Evolutionary conservation across 2,888 invertebrate species (phyloP).

Genomic region (Drosophila flavopinicola): DNA sequence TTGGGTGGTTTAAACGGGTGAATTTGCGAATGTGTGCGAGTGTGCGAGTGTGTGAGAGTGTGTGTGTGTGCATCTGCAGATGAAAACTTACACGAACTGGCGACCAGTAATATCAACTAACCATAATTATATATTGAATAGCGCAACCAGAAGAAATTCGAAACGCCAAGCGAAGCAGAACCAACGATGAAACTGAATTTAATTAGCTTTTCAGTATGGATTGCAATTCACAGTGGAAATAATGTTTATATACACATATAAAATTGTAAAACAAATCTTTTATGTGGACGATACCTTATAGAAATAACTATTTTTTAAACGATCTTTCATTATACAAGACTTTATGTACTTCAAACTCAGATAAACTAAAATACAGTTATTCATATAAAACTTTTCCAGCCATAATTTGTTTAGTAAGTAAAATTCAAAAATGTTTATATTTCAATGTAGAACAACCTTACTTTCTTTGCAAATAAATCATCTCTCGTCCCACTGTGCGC

Average conservation of each 20-base stretch:
- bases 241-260: not conserved
- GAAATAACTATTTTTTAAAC: no score
- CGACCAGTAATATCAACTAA: slow-evolving; percentile 65
- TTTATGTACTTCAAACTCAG: no score
- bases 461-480: not conserved
- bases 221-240: slow-evolving; percentile 44
- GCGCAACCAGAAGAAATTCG: slow-evolving; percentile 54
- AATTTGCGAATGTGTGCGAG: slow-evolving; percentile 9
- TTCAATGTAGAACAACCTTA: no score
- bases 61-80: slow-evolving; percentile 41
- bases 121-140: slow-evolving; percentile 72
- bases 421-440: no score
- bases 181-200: slow-evolving; percentile 73
- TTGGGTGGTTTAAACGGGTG: not conserved
- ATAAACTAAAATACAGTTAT: no score
- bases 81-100: slow-evolving; percentile 43
- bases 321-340: no score
- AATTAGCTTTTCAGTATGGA: slow-evolving; percentile 70
- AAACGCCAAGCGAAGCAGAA: slow-evolving; percentile 67
- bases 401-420: no score
- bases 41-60: not conserved
- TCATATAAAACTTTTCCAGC: no score
- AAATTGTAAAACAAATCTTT: not conserved
- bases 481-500: slow-evolving; percentile 34
- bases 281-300: no score